A percentile compares a stretch with the other conserved stretches of the same genome.
Evolutionary conservation across 2,113 vertebrate species (phyloP).

Genomic region (Peromyscus maniculatus): DNA sequence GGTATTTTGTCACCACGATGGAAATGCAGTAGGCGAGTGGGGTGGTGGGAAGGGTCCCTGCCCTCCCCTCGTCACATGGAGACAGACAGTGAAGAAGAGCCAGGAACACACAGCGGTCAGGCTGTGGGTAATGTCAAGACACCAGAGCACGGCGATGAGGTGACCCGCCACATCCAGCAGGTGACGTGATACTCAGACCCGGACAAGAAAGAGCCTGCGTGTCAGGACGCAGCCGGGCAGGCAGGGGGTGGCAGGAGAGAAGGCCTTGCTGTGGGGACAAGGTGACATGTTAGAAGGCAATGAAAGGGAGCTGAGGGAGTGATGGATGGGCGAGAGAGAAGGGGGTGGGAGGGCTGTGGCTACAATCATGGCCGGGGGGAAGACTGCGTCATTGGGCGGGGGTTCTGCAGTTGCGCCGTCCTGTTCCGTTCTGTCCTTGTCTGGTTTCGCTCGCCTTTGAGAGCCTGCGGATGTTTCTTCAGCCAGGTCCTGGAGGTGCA

Average conservation of each 20-base stretch:
- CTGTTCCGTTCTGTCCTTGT: rapidly evolving
- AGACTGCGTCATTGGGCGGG: rapidly evolving
- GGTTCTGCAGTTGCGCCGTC: neutral
- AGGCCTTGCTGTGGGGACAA: neutral
- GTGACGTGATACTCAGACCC: neutral
- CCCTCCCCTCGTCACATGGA: neutral
- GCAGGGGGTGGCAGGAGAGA: neutral
- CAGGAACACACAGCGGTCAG: too few species aligned
- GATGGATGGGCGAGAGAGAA: neutral
- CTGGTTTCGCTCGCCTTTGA: neutral
- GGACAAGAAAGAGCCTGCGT: neutral
- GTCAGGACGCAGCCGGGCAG: neutral
- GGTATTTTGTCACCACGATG: too few species aligned
- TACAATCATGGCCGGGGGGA: rapidly evolving
- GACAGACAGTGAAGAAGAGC: rapidly evolving
- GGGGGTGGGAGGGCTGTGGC: rapidly evolving
- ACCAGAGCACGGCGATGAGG: neutral
- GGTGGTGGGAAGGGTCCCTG: neutral
- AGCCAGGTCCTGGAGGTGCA: neutral
- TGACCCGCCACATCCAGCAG: neutral
- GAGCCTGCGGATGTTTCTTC: neutral
- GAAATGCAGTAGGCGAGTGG: neutral
- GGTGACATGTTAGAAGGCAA: neutral
- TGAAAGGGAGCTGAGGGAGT: neutral
- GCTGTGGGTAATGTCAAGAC: rapidly evolving